Conservation (phyloP, 1,140 invertebrate genomes). For the Hyles vespertilio region DNA sequence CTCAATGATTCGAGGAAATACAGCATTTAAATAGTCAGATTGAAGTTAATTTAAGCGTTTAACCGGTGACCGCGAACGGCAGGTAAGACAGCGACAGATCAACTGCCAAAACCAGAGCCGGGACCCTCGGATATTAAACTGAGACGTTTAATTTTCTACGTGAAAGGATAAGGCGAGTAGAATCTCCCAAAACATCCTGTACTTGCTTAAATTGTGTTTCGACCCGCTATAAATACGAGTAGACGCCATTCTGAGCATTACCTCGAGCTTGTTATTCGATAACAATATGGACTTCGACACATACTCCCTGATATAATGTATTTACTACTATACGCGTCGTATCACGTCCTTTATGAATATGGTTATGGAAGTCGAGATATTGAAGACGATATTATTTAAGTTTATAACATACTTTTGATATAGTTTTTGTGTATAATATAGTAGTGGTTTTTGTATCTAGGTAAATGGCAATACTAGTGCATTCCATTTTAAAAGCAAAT, state of each 20-base stretch:
- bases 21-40: too few relatives aligned
- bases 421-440: too few relatives aligned
- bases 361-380: too few relatives aligned
- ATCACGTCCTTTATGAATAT: too few relatives aligned
- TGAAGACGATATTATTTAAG: too few relatives aligned
- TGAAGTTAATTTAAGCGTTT: neutral
- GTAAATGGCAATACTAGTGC: too few relatives aligned
- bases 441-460: too few relatives aligned
- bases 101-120: slow-evolving; percentile 60
- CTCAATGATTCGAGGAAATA: too few relatives aligned
- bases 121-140: slow-evolving; percentile 56
- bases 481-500: too few relatives aligned
- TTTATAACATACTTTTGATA: too few relatives aligned
- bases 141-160: slow-evolving; percentile 75
- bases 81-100: slow-evolving; percentile 37
- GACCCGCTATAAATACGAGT: slow-evolving; percentile 17
- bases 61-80: slow-evolving; percentile 1
- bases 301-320: too few relatives aligned
- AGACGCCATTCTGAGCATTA: slow-evolving; percentile 10
- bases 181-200: slow-evolving; percentile 52
- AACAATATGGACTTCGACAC: neutral
- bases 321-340: too few relatives aligned
- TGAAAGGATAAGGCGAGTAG: slow-evolving; percentile 67
- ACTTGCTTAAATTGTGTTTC: slow-evolving; percentile 48
- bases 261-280: neutral